phyloP scores from a whole-genome alignment of 2,113 vertebrate species.

The Pelusios castaneus region DNA sequence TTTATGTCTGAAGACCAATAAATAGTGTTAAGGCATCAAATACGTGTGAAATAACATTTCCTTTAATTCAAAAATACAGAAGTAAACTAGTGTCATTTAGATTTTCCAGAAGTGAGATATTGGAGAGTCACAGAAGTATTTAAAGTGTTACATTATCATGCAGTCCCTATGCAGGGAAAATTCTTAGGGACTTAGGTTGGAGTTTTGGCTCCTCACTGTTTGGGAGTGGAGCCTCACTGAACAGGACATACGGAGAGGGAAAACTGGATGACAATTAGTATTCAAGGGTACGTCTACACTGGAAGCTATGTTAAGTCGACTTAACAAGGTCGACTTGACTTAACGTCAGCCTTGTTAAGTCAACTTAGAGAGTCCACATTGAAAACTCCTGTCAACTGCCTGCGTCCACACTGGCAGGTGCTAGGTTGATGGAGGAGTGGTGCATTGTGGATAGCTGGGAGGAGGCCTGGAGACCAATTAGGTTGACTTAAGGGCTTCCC shows the following conservation, averaged over 20 bases:
- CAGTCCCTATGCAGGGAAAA: not conserved
- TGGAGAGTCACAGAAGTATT: not conserved
- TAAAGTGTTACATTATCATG: not conserved
- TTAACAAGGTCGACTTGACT: too few species aligned
- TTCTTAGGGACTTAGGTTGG: not conserved
- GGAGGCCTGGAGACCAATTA: too few species aligned
- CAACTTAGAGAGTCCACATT: too few species aligned
- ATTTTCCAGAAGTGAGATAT: slow-evolving; percentile 16
- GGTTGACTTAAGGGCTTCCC: too few species aligned
- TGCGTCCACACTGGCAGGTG: too few species aligned
- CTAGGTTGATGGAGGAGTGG: too few species aligned
- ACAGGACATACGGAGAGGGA: not conserved
- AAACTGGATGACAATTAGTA: not conserved
- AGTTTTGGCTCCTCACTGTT: not conserved
- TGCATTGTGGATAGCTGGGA: too few species aligned
- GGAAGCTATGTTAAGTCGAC: too few species aligned
- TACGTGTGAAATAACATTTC: slow-evolving; percentile 23
- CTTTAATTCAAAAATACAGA: slow-evolving; percentile 31
- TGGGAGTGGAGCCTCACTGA: not conserved
- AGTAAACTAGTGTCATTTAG: not conserved
- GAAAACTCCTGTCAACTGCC: too few species aligned
- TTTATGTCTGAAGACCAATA: slow-evolving; percentile 33
- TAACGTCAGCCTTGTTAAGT: too few species aligned
- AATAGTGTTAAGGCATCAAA: slow-evolving; percentile 2
- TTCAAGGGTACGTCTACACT: too few species aligned